Conservation (phyloP, 2,113 vertebrate genomes). For the Corythornis cristatus region DNA sequence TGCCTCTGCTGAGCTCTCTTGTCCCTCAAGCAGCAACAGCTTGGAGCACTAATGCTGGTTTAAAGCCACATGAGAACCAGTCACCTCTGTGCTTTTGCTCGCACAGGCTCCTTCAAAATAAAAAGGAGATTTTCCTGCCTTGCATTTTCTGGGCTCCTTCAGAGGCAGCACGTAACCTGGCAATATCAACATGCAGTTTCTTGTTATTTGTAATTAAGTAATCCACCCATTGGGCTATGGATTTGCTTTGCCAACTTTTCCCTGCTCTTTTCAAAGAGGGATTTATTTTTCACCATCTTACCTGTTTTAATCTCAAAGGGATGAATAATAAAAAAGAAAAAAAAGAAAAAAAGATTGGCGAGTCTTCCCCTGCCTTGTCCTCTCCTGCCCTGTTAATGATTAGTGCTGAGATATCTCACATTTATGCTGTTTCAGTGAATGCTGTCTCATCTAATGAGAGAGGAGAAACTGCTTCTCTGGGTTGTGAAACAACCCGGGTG, state of each 20-base stretch:
- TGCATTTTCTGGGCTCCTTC: neutral
- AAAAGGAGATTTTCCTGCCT: neutral
- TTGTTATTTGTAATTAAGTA: neutral
- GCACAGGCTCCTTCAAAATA: neutral
- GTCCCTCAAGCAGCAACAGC: neutral
- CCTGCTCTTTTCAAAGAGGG: neutral
- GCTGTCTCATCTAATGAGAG: neutral
- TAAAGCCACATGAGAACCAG: neutral
- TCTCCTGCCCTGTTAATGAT: slow-evolving; percentile 49
- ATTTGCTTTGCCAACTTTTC: neutral
- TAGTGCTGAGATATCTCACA: neutral
- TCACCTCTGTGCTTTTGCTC: neutral
- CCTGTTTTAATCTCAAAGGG: neutral
- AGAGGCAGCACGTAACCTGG: neutral
- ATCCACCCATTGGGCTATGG: neutral
- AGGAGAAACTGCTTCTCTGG: neutral
- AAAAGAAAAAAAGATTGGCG: neutral
- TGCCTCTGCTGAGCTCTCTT: too few relatives aligned
- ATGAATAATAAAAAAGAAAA: neutral
- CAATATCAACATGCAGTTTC: neutral
- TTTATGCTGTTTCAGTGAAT: neutral
- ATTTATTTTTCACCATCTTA: neutral
- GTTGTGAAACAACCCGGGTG: neutral
- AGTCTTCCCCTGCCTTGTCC: neutral
- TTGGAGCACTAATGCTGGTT: rapidly evolving